A percentile compares a stretch with the other conserved stretches of the same genome.
Evolutionary conservation across 2,797 vertebrate species (phyloP).

Genomic region (Cetoscarus ocellatus): DNA sequence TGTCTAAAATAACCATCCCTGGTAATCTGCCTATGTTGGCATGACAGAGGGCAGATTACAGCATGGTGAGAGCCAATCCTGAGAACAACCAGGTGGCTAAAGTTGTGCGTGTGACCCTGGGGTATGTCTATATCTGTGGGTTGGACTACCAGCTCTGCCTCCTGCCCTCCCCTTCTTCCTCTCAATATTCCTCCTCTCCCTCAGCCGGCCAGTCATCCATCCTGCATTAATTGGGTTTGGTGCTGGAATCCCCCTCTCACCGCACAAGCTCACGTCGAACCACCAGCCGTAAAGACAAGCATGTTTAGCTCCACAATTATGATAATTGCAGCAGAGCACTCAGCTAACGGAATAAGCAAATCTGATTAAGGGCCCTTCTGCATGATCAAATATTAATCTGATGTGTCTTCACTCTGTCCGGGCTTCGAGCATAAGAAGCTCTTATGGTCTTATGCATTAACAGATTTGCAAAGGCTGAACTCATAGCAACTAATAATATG

Average conservation of each 20-base stretch:
- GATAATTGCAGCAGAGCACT: constrained; percentile 97
- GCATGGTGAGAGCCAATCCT: constrained; percentile 54
- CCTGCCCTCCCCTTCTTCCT: constrained; percentile 51
- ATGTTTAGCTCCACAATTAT: constrained; percentile 98
- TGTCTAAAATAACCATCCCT: too few species aligned
- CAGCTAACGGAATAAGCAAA: constrained; percentile 91
- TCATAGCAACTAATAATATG: constrained; percentile 94
- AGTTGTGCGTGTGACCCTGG: constrained; percentile 41
- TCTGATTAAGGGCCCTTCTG: constrained; percentile 96
- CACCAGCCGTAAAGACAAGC: constrained; percentile 89
- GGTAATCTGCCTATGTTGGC: constrained; percentile 15
- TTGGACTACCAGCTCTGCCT: constrained; percentile 44
- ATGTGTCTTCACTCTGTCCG: constrained; percentile 93
- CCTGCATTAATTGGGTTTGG: constrained; percentile 95
- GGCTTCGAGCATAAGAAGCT: constrained; percentile 92
- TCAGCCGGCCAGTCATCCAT: constrained; percentile 87
- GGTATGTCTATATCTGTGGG: constrained; percentile 49
- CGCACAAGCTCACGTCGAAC: constrained; percentile 83
- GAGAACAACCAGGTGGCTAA: constrained; percentile 90
- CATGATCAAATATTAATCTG: constrained; percentile 99
- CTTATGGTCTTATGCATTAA: constrained; percentile 97
- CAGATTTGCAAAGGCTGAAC: constrained; percentile 93
- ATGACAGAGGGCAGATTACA: constrained; percentile 39
- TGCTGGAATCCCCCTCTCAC: constrained; percentile 88
- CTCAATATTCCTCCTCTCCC: constrained; percentile 78